A percentile compares a stretch with the other conserved stretches of the same genome.
phyloP scores from a whole-genome alignment of 37 sponge, comb jelly and placozoan genomes.

The Crambe crambe region DNA sequence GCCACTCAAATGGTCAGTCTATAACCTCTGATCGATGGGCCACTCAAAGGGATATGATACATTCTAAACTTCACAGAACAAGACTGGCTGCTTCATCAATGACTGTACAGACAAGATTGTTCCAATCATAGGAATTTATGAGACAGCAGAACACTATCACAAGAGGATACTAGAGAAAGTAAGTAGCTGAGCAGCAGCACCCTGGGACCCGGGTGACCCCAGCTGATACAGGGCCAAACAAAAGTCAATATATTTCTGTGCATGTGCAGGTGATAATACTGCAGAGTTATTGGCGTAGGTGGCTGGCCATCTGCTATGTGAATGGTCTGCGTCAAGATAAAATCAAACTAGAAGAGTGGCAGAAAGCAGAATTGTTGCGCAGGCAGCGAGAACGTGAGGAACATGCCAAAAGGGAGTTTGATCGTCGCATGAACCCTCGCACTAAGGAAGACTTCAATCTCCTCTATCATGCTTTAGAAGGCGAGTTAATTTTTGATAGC shows the following conservation, averaged over 20 bases:
- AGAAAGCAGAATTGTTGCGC: conserved; percentile 43
- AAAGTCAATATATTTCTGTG: too few relatives aligned
- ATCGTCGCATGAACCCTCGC: conserved; percentile 83
- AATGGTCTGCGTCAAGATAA: conserved; percentile 57
- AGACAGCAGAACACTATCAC: conserved; percentile 84
- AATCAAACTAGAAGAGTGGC: conserved; percentile 57
- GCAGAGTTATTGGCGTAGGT: conserved; percentile 81
- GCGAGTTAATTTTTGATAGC: conserved; percentile 33
- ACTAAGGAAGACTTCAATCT: conserved; percentile 94
- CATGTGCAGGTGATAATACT: conserved; percentile 72
- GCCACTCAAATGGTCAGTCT: conserved; percentile 90
- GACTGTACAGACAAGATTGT: conserved; percentile 55
- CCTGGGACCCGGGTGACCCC: too few relatives aligned
- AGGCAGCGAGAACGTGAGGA: conserved; percentile 75
- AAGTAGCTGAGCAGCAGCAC: too few relatives aligned
- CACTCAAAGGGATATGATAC: background rate
- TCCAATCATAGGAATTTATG: conserved; percentile 59
- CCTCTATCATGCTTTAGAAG: conserved; percentile 89
- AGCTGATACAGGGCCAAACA: too few relatives aligned
- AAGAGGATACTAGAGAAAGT: conserved; percentile 70
- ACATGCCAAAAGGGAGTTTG: conserved; percentile 75
- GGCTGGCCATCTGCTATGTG: conserved; percentile 82
- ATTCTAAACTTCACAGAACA: conserved; percentile 65
- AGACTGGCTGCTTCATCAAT: conserved; percentile 74
- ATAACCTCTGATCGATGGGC: background rate